A percentile compares a stretch with the other conserved stretches of the same genome.
These are phyloP conservation scores for Papilio xuthus DNA, from an alignment of 1,140 invertebrate species.

Conservation along the genomic window DNA sequence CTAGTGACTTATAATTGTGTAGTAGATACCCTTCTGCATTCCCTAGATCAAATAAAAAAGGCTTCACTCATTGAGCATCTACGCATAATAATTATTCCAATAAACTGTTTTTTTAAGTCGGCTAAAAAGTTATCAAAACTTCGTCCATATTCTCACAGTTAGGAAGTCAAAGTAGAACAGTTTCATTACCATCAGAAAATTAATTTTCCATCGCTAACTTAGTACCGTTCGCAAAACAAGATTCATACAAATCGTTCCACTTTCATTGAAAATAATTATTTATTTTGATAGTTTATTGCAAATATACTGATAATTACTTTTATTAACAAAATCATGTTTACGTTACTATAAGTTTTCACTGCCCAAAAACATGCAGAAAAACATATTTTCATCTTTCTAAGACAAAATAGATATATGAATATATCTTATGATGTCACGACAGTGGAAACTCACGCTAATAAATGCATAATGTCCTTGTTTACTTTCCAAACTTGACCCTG, in stretches of 20 bases:
- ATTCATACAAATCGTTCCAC: background rate
- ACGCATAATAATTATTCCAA: background rate
- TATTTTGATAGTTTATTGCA: background rate
- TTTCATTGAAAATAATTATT: background rate
- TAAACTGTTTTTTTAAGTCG: too few relatives aligned
- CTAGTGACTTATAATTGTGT: too few relatives aligned
- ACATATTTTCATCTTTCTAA: background rate
- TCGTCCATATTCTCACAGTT: background rate
- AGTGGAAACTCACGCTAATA: background rate
- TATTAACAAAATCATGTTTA: too few relatives aligned
- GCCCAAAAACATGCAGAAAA: too few relatives aligned
- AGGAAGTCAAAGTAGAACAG: background rate
- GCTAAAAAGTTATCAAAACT: background rate
- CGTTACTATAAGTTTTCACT: too few relatives aligned
- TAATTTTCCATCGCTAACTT: background rate
- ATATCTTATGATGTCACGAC: background rate
- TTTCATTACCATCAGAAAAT: conserved; percentile 6
- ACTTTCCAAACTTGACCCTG: conserved; percentile 16
- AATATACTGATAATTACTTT: too few relatives aligned
- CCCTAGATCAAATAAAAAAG: background rate
- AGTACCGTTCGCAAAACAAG: background rate
- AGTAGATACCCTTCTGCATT: too few relatives aligned
- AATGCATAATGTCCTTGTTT: background rate
- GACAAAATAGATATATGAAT: background rate
- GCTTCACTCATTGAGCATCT: too few relatives aligned